phyloP scores from a whole-genome alignment of 2,113 vertebrate genomes.

The Poecile atricapillus region DNA sequence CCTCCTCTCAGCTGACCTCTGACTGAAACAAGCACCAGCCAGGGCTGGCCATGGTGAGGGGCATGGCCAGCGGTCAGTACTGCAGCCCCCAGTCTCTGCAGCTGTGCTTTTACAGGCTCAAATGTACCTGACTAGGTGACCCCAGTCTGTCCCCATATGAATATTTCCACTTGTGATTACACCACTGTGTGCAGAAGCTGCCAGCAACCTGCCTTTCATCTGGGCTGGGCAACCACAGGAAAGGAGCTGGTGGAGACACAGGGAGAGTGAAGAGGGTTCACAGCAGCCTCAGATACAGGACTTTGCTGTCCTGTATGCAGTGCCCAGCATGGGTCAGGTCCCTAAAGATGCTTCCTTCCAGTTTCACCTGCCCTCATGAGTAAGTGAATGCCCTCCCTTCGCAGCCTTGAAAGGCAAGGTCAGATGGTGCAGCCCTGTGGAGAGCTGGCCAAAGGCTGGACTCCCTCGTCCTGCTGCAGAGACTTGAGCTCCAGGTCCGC shows the following conservation, averaged over 20 bases:
- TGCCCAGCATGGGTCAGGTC: slow-evolving; percentile 81
- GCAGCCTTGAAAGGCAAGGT: slow-evolving; percentile 84
- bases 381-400: slow-evolving; percentile 83
- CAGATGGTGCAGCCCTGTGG: slow-evolving; percentile 81
- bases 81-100: not conserved
- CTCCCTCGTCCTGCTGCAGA: slow-evolving; percentile 79
- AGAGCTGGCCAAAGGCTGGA: slow-evolving; percentile 72
- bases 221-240: not conserved
- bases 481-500: slow-evolving; percentile 74
- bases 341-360: slow-evolving; percentile 84
- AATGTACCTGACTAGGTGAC: fast-evolving
- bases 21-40: not conserved
- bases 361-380: slow-evolving; percentile 80
- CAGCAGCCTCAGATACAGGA: slow-evolving; percentile 32
- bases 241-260: not conserved
- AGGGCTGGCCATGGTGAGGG: fast-evolving
- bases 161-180: not conserved
- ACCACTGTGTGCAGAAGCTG: not conserved
- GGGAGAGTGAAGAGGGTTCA: not conserved
- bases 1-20: fast-evolving
- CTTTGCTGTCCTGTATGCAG: slow-evolving; percentile 86
- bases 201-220: not conserved
- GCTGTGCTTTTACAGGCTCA: not conserved
- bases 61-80: not conserved
- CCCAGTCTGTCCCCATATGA: fast-evolving